phyloP scores from a whole-genome alignment of 2,888 invertebrate species.

The Cotesia congregata region DNA sequence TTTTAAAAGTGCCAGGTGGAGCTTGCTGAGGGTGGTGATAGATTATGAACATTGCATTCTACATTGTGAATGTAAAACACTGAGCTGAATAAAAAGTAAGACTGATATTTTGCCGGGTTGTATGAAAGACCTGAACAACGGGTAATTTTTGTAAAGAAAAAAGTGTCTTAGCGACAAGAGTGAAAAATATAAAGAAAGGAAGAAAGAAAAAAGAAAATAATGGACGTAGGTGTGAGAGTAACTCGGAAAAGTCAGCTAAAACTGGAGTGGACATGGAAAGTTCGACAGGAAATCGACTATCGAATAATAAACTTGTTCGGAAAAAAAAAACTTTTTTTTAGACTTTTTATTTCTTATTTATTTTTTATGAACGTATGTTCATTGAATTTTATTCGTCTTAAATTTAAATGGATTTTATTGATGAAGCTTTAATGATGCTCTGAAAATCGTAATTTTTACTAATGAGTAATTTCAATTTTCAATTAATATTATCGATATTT shows the following conservation, averaged over 20 bases:
- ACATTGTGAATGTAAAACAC: conserved; percentile 35
- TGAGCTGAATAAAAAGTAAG: conserved; percentile 50
- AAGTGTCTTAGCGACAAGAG: background rate
- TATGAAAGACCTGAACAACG: conserved; percentile 29
- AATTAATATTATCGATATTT: too few species aligned
- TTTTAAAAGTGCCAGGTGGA: conserved; percentile 59
- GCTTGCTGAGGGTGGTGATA: conserved; percentile 45
- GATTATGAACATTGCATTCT: conserved; percentile 41
- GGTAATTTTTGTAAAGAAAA: background rate
- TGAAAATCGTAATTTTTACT: too few species aligned
- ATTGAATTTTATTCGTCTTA: too few species aligned
- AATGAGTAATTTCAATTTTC: too few species aligned
- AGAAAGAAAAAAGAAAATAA: conserved; percentile 8
- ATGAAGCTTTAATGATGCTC: too few species aligned
- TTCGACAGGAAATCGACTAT: conserved; percentile 19
- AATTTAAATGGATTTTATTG: too few species aligned
- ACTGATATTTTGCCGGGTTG: conserved; percentile 11
- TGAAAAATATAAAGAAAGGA: conserved; percentile 14
- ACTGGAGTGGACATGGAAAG: conserved; percentile 35
- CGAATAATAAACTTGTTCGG: conserved; percentile 44
- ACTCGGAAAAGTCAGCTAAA: conserved; percentile 21
- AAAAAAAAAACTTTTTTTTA: conserved; percentile 56
- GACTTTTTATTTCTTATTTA: conserved; percentile 12
- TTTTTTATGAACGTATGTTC: background rate
- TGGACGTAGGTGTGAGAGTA: conserved; percentile 14